These are phyloP conservation scores for Leptothorax acervorum DNA, from an alignment of 2,888 invertebrate genomes.

Conservation along the genomic window DNA sequence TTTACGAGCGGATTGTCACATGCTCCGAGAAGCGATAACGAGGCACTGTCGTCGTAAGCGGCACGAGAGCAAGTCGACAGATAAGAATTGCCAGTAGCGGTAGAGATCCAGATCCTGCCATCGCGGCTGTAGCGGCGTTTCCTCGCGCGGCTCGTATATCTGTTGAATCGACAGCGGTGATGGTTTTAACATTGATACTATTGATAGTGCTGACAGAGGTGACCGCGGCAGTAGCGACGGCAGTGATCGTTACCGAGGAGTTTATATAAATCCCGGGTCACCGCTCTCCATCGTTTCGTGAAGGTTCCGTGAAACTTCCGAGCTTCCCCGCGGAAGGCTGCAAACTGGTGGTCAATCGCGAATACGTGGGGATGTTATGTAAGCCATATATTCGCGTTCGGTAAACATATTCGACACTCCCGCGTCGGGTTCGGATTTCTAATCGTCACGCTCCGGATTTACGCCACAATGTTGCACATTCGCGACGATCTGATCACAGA, in stretches of 20 bases:
- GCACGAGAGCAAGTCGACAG: conserved; percentile 61
- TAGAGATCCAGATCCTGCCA: conserved; percentile 41
- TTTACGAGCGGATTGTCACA: conserved; percentile 45
- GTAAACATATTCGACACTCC: conserved; percentile 44
- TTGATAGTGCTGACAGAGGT: conserved; percentile 15
- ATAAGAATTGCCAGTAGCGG: conserved; percentile 58
- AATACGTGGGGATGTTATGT: conserved; percentile 75
- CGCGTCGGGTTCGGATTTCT: conserved; percentile 24
- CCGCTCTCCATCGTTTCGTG: conserved; percentile 60
- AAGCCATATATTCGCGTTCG: conserved; percentile 63
- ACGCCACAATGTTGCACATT: conserved; percentile 2
- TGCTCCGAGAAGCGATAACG: conserved; percentile 59
- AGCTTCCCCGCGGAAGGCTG: conserved; percentile 74
- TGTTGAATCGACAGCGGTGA: conserved; percentile 21
- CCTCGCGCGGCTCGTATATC: conserved; percentile 23
- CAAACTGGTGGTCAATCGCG: conserved; percentile 64
- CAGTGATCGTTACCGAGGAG: conserved; percentile 34
- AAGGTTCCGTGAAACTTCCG: conserved; percentile 60
- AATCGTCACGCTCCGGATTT: neutral
- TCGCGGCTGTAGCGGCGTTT: conserved; percentile 11
- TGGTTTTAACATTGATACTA: neutral
- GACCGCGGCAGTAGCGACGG: conserved; percentile 11
- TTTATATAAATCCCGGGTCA: conserved; percentile 64
- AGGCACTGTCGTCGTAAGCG: conserved; percentile 7
- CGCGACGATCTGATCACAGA: neutral